Conservation (phyloP, 2,113 vertebrate genomes). For the Lanius ludovicianus region DNA sequence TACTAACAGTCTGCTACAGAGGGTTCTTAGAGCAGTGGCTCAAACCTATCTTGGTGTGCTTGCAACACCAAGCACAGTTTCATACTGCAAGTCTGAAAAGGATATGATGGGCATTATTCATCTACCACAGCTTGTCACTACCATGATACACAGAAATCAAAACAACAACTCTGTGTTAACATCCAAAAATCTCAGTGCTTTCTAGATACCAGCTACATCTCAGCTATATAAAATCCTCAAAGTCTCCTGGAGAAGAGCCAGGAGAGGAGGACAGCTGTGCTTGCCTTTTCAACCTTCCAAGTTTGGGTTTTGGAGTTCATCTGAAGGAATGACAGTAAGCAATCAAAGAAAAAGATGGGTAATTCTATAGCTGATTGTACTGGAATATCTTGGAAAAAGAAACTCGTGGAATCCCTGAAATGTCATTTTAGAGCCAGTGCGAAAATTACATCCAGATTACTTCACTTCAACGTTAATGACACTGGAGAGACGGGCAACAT, state of each 20-base stretch:
- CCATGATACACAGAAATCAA: background rate
- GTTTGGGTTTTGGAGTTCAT: conserved; percentile 3
- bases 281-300: background rate
- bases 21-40: background rate
- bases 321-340: conserved; percentile 55
- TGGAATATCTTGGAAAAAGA: conserved; percentile 60
- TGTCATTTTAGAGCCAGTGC: conserved; percentile 32
- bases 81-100: background rate
- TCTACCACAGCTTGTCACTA: background rate
- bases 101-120: background rate
- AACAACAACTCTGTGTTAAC: background rate
- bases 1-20: background rate
- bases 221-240: background rate
- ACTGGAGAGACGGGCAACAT: background rate
- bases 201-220: background rate
- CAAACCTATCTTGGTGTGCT: background rate
- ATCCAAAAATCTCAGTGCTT: background rate
- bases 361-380: conserved; percentile 57
- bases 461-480: background rate
- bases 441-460: conserved; percentile 55
- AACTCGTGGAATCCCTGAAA: conserved; percentile 57
- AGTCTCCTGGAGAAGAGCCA: background rate
- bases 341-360: conserved; percentile 18
- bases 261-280: background rate
- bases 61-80: background rate